Percentiles rank a stretch among this genome's conserved stretches.
Evolutionary conservation across 2,113 vertebrate genomes (phyloP).

Genomic region (Uria lomvia): DNA sequence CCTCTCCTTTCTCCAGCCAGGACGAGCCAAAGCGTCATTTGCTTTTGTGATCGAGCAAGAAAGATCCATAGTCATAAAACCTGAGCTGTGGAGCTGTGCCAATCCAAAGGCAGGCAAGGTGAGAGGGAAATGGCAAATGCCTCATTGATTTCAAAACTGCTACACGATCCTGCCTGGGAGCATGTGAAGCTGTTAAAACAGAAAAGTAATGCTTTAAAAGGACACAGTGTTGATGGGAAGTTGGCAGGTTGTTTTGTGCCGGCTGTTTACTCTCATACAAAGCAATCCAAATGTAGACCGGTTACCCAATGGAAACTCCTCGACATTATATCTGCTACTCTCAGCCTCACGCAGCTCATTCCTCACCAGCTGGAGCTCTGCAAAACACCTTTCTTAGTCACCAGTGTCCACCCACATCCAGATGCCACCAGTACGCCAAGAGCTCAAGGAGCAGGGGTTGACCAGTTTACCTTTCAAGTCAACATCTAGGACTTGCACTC

Average conservation of each 20-base stretch:
- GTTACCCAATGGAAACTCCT: slow-evolving; percentile 39
- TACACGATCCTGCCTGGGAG: slow-evolving; percentile 5
- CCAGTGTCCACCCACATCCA: slow-evolving; percentile 3
- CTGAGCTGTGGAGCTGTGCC: not conserved
- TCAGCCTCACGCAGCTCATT: not conserved
- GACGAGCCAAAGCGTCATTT: not conserved
- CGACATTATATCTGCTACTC: not conserved
- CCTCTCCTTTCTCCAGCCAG: not conserved
- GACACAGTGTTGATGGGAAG: not conserved
- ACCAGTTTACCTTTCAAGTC: not conserved
- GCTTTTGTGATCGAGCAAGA: fast-evolving
- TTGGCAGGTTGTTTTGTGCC: not conserved
- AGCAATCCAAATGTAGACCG: not conserved
- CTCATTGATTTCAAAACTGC: slow-evolving; percentile 19
- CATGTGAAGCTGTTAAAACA: not conserved
- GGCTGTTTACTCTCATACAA: slow-evolving; percentile 11
- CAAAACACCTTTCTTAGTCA: slow-evolving; percentile 38
- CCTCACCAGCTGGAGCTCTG: slow-evolving; percentile 6
- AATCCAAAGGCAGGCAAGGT: not conserved
- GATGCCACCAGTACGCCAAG: not conserved
- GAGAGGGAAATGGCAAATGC: slow-evolving; percentile 29
- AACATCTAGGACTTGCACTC: not conserved
- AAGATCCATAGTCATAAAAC: not conserved
- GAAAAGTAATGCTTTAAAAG: not conserved
- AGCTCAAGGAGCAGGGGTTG: not conserved